Base-by-base conservation (phyloP, 2,888 invertebrate genomes). In the Sthenelais limicola region DNA sequence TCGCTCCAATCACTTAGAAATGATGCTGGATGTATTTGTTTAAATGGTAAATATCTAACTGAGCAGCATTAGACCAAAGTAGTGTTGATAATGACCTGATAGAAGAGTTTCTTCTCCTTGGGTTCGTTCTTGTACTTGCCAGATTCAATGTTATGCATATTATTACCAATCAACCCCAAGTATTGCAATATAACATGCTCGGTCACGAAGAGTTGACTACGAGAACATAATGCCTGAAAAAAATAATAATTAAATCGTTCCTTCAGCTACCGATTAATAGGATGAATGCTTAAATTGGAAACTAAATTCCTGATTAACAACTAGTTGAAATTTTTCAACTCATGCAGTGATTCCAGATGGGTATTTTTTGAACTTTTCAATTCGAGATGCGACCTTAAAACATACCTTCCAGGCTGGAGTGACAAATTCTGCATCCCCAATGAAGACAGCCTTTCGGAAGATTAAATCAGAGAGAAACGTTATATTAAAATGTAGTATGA, bases 141-240 rank as follows among this genome's bases (percentile, higher is more conserved):
- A 18, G 71, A 77, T 30, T 80, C 74, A n/a, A 85, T 81, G 73
- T 79, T 76, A 35, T 73, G 71, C 51, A 84, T 80, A 77, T 85
- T 85, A 76, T 85, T 85, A 62, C 80, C 82, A 15, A 85, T 81
- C 15, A 85, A 77, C 2, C 85, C 85, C 62, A 85, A 76, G 72
- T 84, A 85, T 68, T 85, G 85, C 33, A 80, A 81, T 24, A 85
- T 82, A n/a, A 78, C 82, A 47, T 74, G 75, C 77, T 85, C 85
- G 28, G 83, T 82, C 15, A 85, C 75, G 80, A 84, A 85, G 49
- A 69, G 68, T 9, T 75, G 18, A 68, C 73, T 80, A 7, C 81
- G 62, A 18, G 73, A 68, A 21, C 72, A 68, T 32, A 82, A 76
- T 77, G 79, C 54, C 71, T 71, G 18, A 15, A 52, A 52, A 12